These are phyloP conservation scores for Pantherophis alleghaniensis DNA, from an alignment of 2,797 vertebrate species.

Conservation along the genomic window DNA sequence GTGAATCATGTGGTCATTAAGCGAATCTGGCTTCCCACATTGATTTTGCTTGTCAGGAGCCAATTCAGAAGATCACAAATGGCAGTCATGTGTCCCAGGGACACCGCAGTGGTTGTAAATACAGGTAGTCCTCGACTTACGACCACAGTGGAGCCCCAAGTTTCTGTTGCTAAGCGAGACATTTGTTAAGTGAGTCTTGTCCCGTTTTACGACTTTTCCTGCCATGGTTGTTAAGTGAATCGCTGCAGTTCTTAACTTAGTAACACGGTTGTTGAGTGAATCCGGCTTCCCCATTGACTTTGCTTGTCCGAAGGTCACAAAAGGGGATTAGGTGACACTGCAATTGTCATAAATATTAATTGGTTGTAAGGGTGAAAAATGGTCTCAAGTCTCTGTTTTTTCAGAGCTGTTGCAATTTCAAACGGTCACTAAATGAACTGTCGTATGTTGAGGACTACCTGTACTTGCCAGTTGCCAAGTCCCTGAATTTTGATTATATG, in stretches of 20 bases:
- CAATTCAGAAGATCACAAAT: background rate
- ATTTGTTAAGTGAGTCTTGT: background rate
- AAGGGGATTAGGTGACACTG: background rate
- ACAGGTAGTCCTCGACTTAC: background rate
- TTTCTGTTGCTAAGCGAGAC: background rate
- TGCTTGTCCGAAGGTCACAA: background rate
- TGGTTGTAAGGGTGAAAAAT: background rate
- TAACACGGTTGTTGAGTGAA: background rate
- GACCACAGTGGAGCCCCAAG: background rate
- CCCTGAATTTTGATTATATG: background rate
- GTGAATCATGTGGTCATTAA: background rate
- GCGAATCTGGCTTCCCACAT: background rate
- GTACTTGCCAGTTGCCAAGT: background rate
- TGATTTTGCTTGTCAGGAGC: background rate
- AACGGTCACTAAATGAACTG: background rate
- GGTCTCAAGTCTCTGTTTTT: background rate
- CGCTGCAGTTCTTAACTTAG: background rate
- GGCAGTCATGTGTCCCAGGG: background rate
- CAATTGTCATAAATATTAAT: background rate
- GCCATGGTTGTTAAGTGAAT: background rate
- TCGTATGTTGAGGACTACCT: background rate
- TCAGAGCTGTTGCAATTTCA: background rate
- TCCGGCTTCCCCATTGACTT: background rate
- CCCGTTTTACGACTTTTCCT: background rate
- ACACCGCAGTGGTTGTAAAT: background rate